These are phyloP conservation scores for Amiota communis DNA, from an alignment of 2,888 invertebrate genomes.

Conservation along the genomic window DNA sequence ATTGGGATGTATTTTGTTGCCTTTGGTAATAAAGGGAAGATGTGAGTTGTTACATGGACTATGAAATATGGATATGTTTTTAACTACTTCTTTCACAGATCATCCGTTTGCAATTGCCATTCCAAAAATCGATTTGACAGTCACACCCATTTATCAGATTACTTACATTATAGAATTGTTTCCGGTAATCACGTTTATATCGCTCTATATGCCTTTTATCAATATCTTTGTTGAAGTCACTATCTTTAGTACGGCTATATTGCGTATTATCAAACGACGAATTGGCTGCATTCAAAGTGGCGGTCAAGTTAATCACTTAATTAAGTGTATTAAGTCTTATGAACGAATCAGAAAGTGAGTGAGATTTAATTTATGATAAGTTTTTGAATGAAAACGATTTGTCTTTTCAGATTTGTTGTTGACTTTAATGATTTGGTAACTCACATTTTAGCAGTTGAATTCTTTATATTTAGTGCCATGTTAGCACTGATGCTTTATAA, in stretches of 20 bases:
- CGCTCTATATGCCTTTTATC: conserved; percentile 69
- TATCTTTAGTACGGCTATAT: no score
- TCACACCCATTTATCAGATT: conserved; percentile 64
- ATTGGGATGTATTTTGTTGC: conserved; percentile 56
- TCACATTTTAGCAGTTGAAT: conserved; percentile 63
- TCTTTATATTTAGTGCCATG: conserved; percentile 39
- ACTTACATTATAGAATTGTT: conserved; percentile 61
- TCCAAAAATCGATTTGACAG: conserved; percentile 61
- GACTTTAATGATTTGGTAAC: conserved; percentile 63
- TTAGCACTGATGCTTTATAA: no score
- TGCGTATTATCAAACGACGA: no score
- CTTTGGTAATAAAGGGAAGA: conserved; percentile 55
- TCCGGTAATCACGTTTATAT: conserved; percentile 44
- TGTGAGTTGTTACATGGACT: conserved; percentile 43
- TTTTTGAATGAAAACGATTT: no score
- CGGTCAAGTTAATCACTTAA: conserved; percentile 33
- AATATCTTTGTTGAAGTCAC: neutral
- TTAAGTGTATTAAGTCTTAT: conserved; percentile 57
- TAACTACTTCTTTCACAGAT: neutral
- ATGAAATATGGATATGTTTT: neutral
- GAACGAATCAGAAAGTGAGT: conserved; percentile 49
- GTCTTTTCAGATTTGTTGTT: neutral
- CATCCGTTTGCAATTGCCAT: no score
- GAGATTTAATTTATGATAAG: no score
- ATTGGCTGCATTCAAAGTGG: no score